These are phyloP conservation scores for Teleiodes luculella DNA, from an alignment of 2,888 invertebrate genomes.

Conservation along the genomic window DNA sequence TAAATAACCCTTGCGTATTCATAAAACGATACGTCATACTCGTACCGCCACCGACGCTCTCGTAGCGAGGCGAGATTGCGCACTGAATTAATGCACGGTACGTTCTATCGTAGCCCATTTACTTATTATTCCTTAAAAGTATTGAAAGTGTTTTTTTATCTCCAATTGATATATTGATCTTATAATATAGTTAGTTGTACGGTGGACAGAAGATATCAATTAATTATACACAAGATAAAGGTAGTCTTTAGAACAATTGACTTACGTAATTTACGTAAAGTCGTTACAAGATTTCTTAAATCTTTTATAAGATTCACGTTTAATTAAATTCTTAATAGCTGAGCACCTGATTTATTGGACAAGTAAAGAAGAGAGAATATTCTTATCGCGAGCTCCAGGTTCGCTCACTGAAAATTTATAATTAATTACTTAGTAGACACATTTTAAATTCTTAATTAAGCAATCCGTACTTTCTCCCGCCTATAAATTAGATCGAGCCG, in stretches of 20 bases:
- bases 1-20: conserved; percentile 72
- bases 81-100: conserved; percentile 16
- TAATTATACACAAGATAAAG: too few species aligned
- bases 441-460: conserved; percentile 79
- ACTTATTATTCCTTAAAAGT: not conserved
- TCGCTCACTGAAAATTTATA: conserved; percentile 62
- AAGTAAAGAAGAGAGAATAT: conserved; percentile 38
- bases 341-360: conserved; percentile 27
- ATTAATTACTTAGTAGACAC: conserved; percentile 75
- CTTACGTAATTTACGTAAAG: not conserved
- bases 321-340: conserved; percentile 62
- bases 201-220: too few species aligned
- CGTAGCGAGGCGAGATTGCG: conserved; percentile 6
- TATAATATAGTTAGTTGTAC: too few species aligned
- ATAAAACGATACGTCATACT: conserved; percentile 53
- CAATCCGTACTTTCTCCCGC: conserved; percentile 77
- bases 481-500: conserved; percentile 79
- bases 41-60: not conserved
- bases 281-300: not conserved
- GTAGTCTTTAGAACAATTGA: not conserved
- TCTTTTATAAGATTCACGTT: conserved; percentile 23
- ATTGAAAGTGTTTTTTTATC: too few species aligned
- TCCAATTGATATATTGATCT: too few species aligned
- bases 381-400: conserved; percentile 45
- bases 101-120: conserved; percentile 9